These are phyloP conservation scores for Poeciliopsis presidionis DNA, from an alignment of 2,797 vertebrate genomes.

Conservation along the genomic window DNA sequence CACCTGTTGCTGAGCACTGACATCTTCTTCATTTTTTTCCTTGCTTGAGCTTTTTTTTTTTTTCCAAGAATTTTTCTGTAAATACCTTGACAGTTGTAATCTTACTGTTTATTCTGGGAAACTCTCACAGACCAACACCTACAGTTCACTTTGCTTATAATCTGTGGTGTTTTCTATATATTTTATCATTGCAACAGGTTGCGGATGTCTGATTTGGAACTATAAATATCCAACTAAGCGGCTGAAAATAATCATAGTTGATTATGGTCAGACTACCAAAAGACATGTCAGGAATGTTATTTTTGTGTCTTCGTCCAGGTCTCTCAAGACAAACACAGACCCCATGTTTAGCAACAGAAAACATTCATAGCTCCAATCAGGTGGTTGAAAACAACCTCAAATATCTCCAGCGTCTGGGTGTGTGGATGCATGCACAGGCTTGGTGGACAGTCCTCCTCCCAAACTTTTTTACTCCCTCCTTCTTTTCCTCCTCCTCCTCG, in stretches of 20 bases:
- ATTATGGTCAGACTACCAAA: slow-evolving; percentile 32
- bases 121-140: too few relatives aligned
- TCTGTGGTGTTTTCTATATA: slow-evolving; percentile 6
- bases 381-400: slow-evolving; percentile 72
- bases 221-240: slow-evolving; percentile 49
- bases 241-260: slow-evolving; percentile 58
- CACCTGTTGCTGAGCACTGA: not conserved
- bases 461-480: slow-evolving; percentile 33
- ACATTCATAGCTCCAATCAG: slow-evolving; percentile 67
- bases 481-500: slow-evolving; percentile 39
- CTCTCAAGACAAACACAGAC: slow-evolving; percentile 61
- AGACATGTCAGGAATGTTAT: slow-evolving; percentile 65
- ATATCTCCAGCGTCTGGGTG: slow-evolving; percentile 71
- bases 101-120: too few relatives aligned
- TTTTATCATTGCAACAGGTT: slow-evolving; percentile 15
- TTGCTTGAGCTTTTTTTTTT: too few relatives aligned
- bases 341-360: slow-evolving; percentile 70
- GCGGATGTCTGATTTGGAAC: slow-evolving; percentile 36
- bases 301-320: slow-evolving; percentile 69
- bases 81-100: too few relatives aligned
- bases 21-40: not conserved
- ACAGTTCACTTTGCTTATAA: not conserved
- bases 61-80: too few relatives aligned
- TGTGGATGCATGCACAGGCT: slow-evolving; percentile 67
- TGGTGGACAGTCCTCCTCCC: slow-evolving; percentile 60